phyloP scores from a whole-genome alignment of 2,113 vertebrate genomes.

The Synodontis membranacea region DNA sequence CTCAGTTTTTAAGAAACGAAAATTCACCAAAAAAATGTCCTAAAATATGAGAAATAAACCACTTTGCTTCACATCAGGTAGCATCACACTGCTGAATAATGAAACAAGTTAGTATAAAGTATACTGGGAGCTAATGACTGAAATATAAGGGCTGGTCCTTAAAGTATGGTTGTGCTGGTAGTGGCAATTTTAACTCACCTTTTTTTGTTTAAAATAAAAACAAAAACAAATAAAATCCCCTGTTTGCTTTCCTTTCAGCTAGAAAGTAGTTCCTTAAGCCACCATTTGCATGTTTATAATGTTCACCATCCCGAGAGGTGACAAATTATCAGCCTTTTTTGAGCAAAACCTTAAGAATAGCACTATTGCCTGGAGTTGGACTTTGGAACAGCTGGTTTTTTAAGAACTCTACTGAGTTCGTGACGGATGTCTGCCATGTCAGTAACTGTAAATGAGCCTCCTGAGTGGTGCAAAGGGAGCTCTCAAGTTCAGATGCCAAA shows the following conservation, averaged over 20 bases:
- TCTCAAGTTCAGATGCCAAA: background rate
- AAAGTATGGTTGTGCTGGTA: no score
- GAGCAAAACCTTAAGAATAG: background rate
- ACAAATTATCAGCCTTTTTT: no score
- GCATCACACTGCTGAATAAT: background rate
- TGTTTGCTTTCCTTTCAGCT: no score
- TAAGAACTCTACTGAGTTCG: background rate
- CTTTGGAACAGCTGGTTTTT: background rate
- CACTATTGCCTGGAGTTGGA: background rate
- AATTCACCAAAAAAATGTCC: background rate
- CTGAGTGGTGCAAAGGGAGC: background rate
- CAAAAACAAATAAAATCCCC: no score
- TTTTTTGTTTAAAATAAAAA: no score
- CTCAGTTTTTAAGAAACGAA: background rate
- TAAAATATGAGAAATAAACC: background rate
- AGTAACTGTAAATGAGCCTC: background rate
- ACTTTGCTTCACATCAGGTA: background rate
- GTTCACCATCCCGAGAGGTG: background rate
- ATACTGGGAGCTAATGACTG: no score
- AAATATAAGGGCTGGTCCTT: no score
- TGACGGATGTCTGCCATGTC: slow-evolving; percentile 16
- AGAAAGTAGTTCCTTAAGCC: no score
- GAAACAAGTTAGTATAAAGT: background rate
- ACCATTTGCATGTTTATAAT: no score
- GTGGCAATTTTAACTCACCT: no score